Evolutionary conservation across 2,888 invertebrate species (phyloP).

Genomic region (Drosophila prolongata): DNA sequence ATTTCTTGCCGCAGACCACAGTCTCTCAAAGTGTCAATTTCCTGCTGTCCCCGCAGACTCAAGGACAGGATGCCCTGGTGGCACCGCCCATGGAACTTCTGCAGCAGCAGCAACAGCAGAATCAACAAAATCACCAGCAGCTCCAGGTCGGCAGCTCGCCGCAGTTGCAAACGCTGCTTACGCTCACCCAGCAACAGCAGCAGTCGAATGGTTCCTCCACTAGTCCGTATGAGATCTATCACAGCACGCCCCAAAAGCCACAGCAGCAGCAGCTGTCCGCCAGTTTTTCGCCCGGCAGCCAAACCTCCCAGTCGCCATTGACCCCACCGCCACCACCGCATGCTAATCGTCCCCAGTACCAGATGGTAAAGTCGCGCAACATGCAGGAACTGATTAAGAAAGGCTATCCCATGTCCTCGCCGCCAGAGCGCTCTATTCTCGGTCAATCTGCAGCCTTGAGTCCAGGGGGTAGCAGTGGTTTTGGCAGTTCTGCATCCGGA

Average conservation of each 20-base stretch:
- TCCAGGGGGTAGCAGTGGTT: constrained; percentile 83
- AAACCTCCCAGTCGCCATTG: constrained; percentile 86
- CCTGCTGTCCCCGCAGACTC: constrained; percentile 76
- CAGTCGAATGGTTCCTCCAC: constrained; percentile 67
- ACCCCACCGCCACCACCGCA: constrained; percentile 85
- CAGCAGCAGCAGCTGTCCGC: constrained; percentile 63
- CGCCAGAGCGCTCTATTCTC: constrained; percentile 85
- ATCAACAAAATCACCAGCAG: constrained; percentile 60
- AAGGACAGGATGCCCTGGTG: constrained; percentile 72
- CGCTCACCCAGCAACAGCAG: constrained; percentile 62
- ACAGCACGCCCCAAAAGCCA: constrained; percentile 84
- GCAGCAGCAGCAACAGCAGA: constrained; percentile 75
- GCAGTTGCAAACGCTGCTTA: constrained; percentile 63
- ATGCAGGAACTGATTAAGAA: constrained; percentile 87
- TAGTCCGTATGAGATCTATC: constrained; percentile 84
- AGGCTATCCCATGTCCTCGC: constrained; percentile 86
- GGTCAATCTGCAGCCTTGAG: constrained; percentile 87
- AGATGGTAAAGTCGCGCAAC: constrained; percentile 82
- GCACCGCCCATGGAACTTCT: constrained; percentile 81
- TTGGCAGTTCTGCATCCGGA: constrained; percentile 75
- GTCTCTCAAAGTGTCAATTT: constrained; percentile 71
- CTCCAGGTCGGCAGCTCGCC: constrained; percentile 56
- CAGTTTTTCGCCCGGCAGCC: constrained; percentile 70
- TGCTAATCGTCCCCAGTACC: constrained; percentile 81
- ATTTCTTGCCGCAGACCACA: constrained; percentile 85